Base-by-base conservation (phyloP, 2,113 vertebrate genomes). In the Chinchilla lanigera region DNA sequence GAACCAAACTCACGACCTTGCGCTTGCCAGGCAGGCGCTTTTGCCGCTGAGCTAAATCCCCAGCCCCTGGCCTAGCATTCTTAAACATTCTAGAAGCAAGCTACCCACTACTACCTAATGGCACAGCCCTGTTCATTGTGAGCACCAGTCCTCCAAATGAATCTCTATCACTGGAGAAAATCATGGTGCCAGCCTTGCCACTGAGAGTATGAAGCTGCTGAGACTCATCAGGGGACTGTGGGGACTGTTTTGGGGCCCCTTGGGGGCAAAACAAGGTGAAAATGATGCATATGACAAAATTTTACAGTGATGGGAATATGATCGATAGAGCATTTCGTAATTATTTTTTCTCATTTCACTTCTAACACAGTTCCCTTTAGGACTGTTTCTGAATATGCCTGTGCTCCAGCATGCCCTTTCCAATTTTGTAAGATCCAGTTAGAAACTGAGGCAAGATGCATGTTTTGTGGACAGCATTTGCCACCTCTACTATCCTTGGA, bases 61-160 rank as follows among this genome's bases (percentile, higher is more conserved):
- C n/a, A n/a, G n/a, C n/a, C n/a, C 47, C 47, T 9, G 47, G 47
- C 5, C 47, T 50, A 50, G 47, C 47, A 50, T 24, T 30, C 78
- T 78, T 60, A 47, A 82, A 93, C 47, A n/a, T 19, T 77, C 38
- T 52, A 41, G 52, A 69, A 82, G 30, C 58, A 56, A 56, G 65
- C 0, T 0, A 33, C 75, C n/a, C 38, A n/a, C 41, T 12, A 2
- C 8, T 12, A 2, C 8, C 26, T 47, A 10, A 30, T 5, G 14
- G 63, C 56, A 13, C 56, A 65, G 61, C 56, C 80, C 77, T 26
- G 22, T 1, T 33, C 0, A 0, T 0, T 4, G n/a, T 58, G 14
- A 58, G 81, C 47, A 5, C 5, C 0, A 0, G 22, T 16, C 33
- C 30, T 35, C 30, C 12, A n/a, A 7, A 24, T 30, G 47, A 3